Base-by-base conservation (phyloP, 1,140 invertebrate genomes). In the Neuroterus valhalla region DNA sequence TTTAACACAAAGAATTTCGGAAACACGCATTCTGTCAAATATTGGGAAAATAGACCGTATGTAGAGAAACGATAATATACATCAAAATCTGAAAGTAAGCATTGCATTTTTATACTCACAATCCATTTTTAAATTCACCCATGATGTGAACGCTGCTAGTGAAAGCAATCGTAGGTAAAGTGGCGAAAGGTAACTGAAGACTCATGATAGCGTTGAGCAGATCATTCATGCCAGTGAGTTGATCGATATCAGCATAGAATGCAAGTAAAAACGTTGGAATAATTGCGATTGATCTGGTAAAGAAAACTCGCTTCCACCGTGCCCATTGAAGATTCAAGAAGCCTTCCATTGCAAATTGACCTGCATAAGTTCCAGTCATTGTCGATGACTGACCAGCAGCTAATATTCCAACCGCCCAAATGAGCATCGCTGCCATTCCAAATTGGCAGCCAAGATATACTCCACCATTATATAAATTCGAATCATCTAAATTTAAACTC, bases 351-450 rank as follows among this genome's bases (percentile, higher is more conserved):
- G 93, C 93, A 85, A 95, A 95, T 81, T 95, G 94, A 3, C 94
- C 94, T 5, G 94, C 93, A 83, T 95, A 95, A 3, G 94, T 95
- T 31, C 94, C 94, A 1, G 96, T 96, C 95, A 96, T 98, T 1
- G 96, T 98, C 15, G 96, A 97, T 81, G 95, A 96, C 87, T 98
- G 96, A 46, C 96, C 96, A 76, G 96, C 96, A 62, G 96, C 96
- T 74, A 98, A 89, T 83, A 98, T 97, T 70, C 96, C 96, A 50
- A 98, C 90, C 1, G 94, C 96, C 96, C 96, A 98, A 80, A 98
- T 96, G 82, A 96, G 96, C 92, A 97, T 94, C 5, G 96, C 95
- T 1, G 92, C 91, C 1, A 92, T 84, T 5, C 96, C 96, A 88
- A 96, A 98, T 70, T 94, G 90, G 86, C 96, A 97, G 15, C 96